Conservation (phyloP, 2,797 vertebrate genomes). For the Meriones psammophilus region DNA sequence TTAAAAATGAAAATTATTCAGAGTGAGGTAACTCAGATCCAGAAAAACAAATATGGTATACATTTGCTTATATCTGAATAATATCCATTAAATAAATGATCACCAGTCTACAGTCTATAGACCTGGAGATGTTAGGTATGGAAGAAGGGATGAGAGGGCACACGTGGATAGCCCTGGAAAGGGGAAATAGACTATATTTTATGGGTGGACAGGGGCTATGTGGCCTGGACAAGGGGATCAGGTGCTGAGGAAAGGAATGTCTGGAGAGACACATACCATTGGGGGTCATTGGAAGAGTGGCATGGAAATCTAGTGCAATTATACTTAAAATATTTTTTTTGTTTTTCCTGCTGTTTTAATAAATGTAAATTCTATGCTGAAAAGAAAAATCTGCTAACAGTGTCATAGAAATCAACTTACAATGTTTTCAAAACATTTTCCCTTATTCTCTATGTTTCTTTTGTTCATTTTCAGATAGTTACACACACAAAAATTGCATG, state of each 20-base stretch:
- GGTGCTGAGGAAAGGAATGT: neutral
- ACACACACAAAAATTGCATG: too few relatives aligned
- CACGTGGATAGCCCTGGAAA: neutral
- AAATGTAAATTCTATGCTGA: too few relatives aligned
- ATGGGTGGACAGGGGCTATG: neutral
- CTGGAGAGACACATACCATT: neutral
- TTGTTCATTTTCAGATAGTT: too few relatives aligned
- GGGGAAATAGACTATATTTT: neutral
- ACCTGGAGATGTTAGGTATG: neutral
- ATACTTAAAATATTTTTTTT: neutral
- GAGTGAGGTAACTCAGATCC: too few relatives aligned
- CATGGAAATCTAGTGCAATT: neutral
- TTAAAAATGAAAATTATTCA: too few relatives aligned
- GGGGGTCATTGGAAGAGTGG: neutral
- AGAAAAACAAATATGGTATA: neutral
- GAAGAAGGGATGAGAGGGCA: neutral
- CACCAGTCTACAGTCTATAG: neutral
- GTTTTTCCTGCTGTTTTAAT: too few relatives aligned
- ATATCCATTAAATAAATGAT: neutral
- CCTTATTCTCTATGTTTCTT: too few relatives aligned
- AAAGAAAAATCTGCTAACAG: too few relatives aligned
- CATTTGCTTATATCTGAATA: neutral
- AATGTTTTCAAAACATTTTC: too few relatives aligned
- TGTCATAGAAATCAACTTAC: too few relatives aligned
- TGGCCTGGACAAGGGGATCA: neutral